phyloP scores from a whole-genome alignment of 2,797 vertebrate species.

The Rhabdophis nuchalis region DNA sequence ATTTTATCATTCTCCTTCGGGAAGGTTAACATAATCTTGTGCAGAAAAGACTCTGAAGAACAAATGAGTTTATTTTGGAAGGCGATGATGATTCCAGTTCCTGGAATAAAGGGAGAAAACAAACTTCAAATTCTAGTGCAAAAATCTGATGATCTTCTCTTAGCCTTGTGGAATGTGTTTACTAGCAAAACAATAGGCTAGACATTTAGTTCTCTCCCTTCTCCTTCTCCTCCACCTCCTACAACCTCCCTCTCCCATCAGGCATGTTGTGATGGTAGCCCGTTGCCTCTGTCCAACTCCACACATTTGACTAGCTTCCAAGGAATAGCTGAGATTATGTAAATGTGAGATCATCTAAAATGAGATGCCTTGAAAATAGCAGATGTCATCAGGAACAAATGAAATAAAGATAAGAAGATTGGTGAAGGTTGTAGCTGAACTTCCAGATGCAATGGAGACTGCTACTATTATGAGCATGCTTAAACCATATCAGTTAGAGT shows the following conservation, averaged over 20 bases:
- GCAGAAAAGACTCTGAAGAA: slow-evolving; percentile 37
- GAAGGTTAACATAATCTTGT: slow-evolving; percentile 46
- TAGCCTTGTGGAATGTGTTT: slow-evolving; percentile 16
- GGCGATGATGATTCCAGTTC: background rate
- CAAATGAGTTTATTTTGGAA: slow-evolving; percentile 39
- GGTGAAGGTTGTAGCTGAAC: background rate
- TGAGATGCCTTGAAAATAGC: background rate
- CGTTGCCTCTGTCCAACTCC: background rate
- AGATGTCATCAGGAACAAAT: background rate
- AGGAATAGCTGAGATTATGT: background rate
- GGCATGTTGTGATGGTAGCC: background rate
- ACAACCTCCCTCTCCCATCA: background rate
- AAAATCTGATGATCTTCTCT: slow-evolving; percentile 27
- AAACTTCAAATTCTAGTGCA: slow-evolving; percentile 28
- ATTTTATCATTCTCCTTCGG: slow-evolving; percentile 41
- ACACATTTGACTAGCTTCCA: background rate
- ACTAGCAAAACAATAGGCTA: background rate
- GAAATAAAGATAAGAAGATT: background rate
- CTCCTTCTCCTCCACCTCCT: background rate
- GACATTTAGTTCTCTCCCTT: background rate
- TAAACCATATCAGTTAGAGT: background rate
- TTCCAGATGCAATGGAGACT: background rate
- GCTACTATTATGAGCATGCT: background rate
- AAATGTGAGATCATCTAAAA: background rate
- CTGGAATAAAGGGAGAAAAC: background rate